Evolutionary conservation across 2,888 invertebrate genomes (phyloP).

Genomic region (Eristalinus aeneus): DNA sequence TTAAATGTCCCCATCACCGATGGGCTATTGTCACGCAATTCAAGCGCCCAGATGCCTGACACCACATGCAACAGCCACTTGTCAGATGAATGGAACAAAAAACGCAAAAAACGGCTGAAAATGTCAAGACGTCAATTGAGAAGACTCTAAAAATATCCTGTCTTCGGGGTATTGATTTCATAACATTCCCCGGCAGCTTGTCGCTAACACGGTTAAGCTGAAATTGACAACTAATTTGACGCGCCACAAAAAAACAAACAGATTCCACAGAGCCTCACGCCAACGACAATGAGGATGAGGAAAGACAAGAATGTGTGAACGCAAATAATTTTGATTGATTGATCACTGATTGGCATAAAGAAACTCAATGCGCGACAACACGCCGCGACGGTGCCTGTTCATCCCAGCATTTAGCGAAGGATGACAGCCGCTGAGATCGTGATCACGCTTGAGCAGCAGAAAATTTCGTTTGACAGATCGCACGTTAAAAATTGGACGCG

Average conservation of each 20-base stretch:
- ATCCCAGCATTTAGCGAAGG: constrained; percentile 1
- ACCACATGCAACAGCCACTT: neutral
- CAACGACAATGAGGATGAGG: neutral
- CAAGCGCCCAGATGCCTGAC: neutral
- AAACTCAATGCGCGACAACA: constrained; percentile 31
- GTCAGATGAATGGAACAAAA: constrained; percentile 11
- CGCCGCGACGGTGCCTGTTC: constrained; percentile 10
- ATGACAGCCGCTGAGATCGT: constrained; percentile 41
- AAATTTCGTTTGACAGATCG: constrained; percentile 46
- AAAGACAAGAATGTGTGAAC: constrained; percentile 8
- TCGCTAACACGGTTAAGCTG: constrained; percentile 30
- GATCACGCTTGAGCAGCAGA: constrained; percentile 16
- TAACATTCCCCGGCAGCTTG: constrained; percentile 11
- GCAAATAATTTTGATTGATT: constrained; percentile 55
- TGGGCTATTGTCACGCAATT: constrained; percentile 2
- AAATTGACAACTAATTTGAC: constrained; percentile 29
- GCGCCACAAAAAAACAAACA: constrained; percentile 4
- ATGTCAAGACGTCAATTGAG: constrained; percentile 22
- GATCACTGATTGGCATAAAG: constrained; percentile 48
- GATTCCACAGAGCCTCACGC: neutral
- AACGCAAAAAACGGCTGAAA: neutral
- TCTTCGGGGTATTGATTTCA: constrained; percentile 34
- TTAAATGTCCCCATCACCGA: constrained; percentile 7
- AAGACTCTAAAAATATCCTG: constrained; percentile 33
- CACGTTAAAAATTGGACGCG: neutral